Conservation (phyloP, 2,113 vertebrate genomes). For the Taxidea taxus region DNA sequence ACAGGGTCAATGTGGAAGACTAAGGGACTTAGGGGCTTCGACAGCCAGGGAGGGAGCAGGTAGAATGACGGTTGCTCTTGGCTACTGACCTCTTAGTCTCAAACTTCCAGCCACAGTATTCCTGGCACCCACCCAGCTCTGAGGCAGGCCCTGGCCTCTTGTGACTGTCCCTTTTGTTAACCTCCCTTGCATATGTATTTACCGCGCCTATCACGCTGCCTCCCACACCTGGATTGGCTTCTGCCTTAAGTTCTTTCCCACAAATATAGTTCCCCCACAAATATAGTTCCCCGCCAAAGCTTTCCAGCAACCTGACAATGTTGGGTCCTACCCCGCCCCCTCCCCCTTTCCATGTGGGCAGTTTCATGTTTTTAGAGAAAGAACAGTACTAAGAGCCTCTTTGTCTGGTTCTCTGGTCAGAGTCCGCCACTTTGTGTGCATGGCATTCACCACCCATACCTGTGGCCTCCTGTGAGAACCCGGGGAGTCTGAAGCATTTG, state of each 20-base stretch:
- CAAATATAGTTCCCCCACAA: neutral
- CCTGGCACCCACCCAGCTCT: neutral
- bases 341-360: neutral
- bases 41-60: neutral
- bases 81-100: neutral
- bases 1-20: neutral
- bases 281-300: neutral
- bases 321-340: accelerated
- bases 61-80: neutral
- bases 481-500: neutral
- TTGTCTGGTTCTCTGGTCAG: neutral
- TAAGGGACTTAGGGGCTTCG: neutral
- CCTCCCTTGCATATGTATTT: neutral
- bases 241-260: neutral
- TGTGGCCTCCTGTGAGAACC: neutral
- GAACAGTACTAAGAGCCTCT: neutral
- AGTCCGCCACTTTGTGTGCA: neutral
- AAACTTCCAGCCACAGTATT: neutral
- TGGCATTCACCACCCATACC: neutral
- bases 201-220: neutral
- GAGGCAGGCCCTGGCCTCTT: neutral
- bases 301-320: neutral
- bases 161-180: neutral
- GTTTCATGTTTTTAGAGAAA: neutral
- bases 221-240: neutral